These are phyloP conservation scores for Drosophila pseudotakahashii DNA, from an alignment of 2,888 invertebrate species.

Conservation along the genomic window DNA sequence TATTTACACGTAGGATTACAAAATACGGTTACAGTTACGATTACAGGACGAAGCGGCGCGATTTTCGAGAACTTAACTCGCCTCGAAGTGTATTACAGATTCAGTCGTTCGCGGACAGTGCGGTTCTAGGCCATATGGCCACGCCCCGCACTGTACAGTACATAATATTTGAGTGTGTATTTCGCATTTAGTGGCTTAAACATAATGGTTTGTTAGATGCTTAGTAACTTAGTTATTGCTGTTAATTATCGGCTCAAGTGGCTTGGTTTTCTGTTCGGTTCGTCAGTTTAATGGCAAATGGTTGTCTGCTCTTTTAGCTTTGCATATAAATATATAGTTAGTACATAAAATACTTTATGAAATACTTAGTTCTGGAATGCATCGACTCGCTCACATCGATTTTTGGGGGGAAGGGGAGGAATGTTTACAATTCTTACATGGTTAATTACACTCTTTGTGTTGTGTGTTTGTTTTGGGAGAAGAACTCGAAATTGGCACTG, in stretches of 20 bases:
- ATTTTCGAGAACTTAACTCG: no score
- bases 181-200: conserved; percentile 3
- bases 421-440: conserved; percentile 26
- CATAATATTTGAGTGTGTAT: conserved; percentile 1
- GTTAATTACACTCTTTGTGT: conserved; percentile 25
- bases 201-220: conserved; percentile 5
- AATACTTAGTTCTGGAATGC: conserved; percentile 46
- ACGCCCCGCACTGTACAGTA: not conserved
- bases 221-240: conserved; percentile 34
- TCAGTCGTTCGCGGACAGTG: conserved; percentile 32
- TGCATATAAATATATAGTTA: conserved; percentile 25
- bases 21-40: conserved; percentile 11
- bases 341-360: conserved; percentile 38
- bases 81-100: conserved; percentile 23
- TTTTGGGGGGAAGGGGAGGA: conserved; percentile 13
- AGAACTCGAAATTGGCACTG: conserved; percentile 25
- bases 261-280: not conserved
- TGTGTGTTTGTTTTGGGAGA: conserved; percentile 6
- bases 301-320: conserved; percentile 5
- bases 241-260: conserved; percentile 9
- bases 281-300: conserved; percentile 7
- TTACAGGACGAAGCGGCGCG: conserved; percentile 22
- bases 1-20: conserved; percentile 17
- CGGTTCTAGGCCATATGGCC: conserved; percentile 1
- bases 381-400: conserved; percentile 5